Evolutionary conservation across 1,140 invertebrate genomes (phyloP).

Genomic region (Frieseomelitta varia): DNA sequence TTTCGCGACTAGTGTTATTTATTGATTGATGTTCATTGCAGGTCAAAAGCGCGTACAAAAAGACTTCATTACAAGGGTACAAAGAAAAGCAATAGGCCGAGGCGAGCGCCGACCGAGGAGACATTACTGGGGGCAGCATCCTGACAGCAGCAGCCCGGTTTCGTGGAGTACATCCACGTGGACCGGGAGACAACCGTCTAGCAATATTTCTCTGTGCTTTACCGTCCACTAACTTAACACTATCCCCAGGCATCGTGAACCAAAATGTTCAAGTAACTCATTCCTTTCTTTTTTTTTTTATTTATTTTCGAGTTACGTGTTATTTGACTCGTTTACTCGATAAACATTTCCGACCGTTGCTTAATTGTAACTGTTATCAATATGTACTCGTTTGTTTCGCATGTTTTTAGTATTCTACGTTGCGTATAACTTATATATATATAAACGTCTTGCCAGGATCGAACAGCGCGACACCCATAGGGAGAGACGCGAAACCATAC

Average conservation of each 20-base stretch:
- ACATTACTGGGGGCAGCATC: slow-evolving; percentile 80
- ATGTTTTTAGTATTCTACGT: not conserved
- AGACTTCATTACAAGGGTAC: slow-evolving; percentile 75
- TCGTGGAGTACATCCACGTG: slow-evolving; percentile 94
- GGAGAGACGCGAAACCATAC: not conserved
- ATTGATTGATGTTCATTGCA: not conserved
- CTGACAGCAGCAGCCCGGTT: slow-evolving; percentile 92
- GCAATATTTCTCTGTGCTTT: slow-evolving; percentile 74
- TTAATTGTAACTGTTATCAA: slow-evolving; percentile 6
- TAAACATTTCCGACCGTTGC: not conserved
- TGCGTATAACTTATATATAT: not conserved
- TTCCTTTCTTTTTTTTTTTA: not conserved
- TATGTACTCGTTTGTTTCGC: not conserved
- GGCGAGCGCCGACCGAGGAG: slow-evolving; percentile 80
- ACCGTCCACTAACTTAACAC: slow-evolving; percentile 75
- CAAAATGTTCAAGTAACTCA: not conserved
- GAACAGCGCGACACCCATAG: not conserved
- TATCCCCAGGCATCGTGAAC: slow-evolving; percentile 25
- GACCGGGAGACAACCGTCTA: slow-evolving; percentile 94
- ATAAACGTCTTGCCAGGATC: not conserved
- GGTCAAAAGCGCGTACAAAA: slow-evolving; percentile 78
- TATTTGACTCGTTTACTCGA: not conserved
- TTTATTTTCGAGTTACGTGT: not conserved
- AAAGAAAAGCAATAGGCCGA: slow-evolving; percentile 72
- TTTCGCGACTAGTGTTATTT: too few relatives aligned